Evolutionary conservation across 23 tunicate genomes (phyloP), one percentile per base, ranked within the genome.

Genomic region (Ascidia mentula): DNA sequence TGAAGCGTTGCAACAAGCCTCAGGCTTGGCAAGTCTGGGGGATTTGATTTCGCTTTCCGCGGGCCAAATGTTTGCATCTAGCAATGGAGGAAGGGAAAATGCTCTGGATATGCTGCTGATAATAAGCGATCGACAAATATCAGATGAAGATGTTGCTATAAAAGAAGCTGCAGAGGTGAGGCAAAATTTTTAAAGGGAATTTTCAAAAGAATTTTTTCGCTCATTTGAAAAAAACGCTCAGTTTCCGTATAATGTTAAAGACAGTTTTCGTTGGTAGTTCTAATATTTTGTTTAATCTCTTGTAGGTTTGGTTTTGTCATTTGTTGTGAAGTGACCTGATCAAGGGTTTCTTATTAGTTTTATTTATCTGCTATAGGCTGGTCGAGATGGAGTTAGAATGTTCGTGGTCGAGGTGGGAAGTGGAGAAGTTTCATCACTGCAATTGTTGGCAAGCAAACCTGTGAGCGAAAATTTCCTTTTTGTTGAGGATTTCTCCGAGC

Each of bases 391-490:
- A 37, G 59, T 85, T 38, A 45, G 65, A 39, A 61, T 82, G 31
- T 82, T 88, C 38, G 87, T 82, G 7, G 84, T 88, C 7, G 92
- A 87, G 32, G 82, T 88, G 0, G 92, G 87, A 17, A 37, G 77
- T 5, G 87, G 78, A 4, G 22, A 81, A 0, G 35, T 59, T 12
- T 30, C 69, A 17, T 87, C 60, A 65, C 42, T 69, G 22, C 36
- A 36, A 12, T 45, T 31, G 34, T 33, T 88, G 38, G 69, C 92
- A 15, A 85, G 89, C 26, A 32, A 72, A 39, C 92, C 92, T 5
- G 38, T 32, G 3, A 20, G 17, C 12, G 77, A 82, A 6, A 82
- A 82, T 38, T 40, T 77, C 8, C 69, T 88, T 18, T 60, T 72
- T 72, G 88, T 73, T 28, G 74, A 77, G 6, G 30, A 77, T 9